Base-by-base conservation (phyloP, 2,888 invertebrate species). In the Sarcophaga variegata region DNA sequence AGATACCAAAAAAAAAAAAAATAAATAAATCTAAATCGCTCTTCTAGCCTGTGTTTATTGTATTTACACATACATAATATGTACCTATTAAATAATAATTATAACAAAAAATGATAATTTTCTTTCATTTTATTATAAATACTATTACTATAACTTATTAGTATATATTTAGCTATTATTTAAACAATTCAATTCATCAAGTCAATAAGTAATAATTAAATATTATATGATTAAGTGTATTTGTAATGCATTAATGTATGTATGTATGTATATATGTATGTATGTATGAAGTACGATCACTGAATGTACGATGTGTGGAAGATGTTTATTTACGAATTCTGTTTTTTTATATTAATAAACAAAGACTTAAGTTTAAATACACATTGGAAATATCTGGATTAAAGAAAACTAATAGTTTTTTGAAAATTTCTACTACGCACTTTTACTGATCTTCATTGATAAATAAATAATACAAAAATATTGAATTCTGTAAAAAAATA, bases 131-230 rank as follows among this genome's bases (percentile, higher is more conserved):
- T 83, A 85, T 89, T 88, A 89, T 88, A 59, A 63, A 69, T 54
- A 82, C 64, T 77, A 22, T 59, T 76, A 71, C 64, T 77, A 59
- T 82, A 66, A 66, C 66, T 71, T 87, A 17, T 88, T 86, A 84
- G 77, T 86, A 86, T 88, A 89, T 87, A 89, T 88, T 89, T 88
- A 88, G 88, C 88, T 88, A 89, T 88, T 87, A 82, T 80, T 62
- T 62, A 17, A 69, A 80, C 83, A 83, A 77, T 80, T 59, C 71
- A 77, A 66, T 82, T 25, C 37, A 76, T 64, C n/a, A 54, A 25
- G 25, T 71, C 62, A 75, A 78, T 81, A 63, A 79, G 54, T 83
- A 69, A 69, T 85, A 82, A 81, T 82, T 85, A 63, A 79, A 77
- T 85, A 64, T n/a, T 62, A 81, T 75, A 77, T 49, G 69, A 81